phyloP scores from a whole-genome alignment of 2,113 vertebrate species.

The Perccottus glenii region DNA sequence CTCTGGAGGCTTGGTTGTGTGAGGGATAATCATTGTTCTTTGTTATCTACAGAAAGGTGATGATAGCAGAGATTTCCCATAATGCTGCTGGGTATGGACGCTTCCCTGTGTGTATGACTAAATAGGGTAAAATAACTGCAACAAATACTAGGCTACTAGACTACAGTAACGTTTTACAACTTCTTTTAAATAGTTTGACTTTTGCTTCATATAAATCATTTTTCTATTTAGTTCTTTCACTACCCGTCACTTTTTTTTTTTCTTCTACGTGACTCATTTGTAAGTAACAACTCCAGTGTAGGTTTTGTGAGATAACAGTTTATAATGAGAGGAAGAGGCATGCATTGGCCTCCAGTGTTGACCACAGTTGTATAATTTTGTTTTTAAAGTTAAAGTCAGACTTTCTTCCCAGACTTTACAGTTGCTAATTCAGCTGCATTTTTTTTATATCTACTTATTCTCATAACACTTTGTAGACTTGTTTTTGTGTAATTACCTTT shows the following conservation, averaged over 20 bases:
- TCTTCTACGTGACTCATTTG: background rate
- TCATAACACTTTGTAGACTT: constrained; percentile 8
- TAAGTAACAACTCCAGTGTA: background rate
- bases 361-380: background rate
- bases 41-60: constrained; percentile 42
- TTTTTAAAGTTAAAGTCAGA: background rate
- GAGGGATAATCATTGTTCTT: constrained; percentile 33
- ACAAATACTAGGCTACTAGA: background rate
- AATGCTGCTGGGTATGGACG: constrained; percentile 12
- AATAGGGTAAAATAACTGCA: background rate
- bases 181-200: too few relatives aligned
- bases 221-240: too few relatives aligned
- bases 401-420: background rate
- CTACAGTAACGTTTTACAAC: too few relatives aligned
- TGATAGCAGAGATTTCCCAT: constrained; percentile 11
- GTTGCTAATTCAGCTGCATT: constrained; percentile 3
- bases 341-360: background rate
- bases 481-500: constrained; percentile 35
- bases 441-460: constrained; percentile 5
- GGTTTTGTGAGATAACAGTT: background rate
- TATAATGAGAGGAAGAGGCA: background rate
- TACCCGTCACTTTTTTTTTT: too few relatives aligned
- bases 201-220: too few relatives aligned
- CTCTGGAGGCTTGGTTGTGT: background rate
- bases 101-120: background rate